A percentile compares a stretch with the other conserved stretches of the same genome.
phyloP scores from a whole-genome alignment of 2,113 vertebrate species.

The Tauraco erythrolophus region DNA sequence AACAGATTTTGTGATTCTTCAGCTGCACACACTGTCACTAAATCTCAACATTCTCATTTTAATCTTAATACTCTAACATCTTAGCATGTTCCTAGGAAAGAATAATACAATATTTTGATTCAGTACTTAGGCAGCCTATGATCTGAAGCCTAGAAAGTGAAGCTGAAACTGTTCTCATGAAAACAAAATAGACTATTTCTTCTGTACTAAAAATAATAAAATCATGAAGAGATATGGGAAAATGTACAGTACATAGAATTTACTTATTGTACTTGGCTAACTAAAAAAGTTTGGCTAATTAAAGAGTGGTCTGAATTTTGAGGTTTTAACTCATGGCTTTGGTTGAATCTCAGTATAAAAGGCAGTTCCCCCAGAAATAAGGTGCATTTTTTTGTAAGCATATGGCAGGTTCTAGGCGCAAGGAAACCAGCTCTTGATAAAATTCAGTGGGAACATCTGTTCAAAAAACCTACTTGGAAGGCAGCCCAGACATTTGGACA shows the following conservation, averaged over 20 bases:
- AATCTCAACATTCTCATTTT: neutral
- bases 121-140: neutral
- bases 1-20: neutral
- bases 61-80: neutral
- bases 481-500: neutral
- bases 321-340: neutral
- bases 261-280: neutral
- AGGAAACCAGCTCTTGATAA: neutral
- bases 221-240: neutral
- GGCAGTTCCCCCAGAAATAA: neutral
- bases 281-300: neutral
- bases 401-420: constrained; percentile 16
- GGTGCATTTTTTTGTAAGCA: neutral
- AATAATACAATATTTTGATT: neutral
- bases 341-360: neutral
- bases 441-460: constrained; percentile 33
- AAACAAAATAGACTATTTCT: neutral
- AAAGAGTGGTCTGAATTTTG: neutral
- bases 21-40: neutral
- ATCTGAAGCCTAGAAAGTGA: neutral
- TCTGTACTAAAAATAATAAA: neutral
- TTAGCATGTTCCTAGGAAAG: neutral
- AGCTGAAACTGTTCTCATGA: neutral
- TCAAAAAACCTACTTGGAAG: constrained; percentile 46
- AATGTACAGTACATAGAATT: neutral